Evolutionary conservation across 2,113 vertebrate species (phyloP).

Genomic region (Mohoua ochrocephala): DNA sequence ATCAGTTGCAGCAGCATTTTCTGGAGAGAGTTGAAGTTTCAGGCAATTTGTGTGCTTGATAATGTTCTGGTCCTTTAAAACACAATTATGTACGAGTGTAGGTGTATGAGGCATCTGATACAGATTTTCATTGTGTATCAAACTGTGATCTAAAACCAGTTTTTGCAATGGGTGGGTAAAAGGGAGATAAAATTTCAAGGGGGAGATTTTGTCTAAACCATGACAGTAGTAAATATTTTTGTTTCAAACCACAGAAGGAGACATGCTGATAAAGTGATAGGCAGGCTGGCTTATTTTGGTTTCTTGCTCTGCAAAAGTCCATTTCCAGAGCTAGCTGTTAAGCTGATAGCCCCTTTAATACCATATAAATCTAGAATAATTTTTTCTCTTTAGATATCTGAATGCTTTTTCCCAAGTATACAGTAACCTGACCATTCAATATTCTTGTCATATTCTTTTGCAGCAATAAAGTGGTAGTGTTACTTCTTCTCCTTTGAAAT

Average conservation of each 20-base stretch:
- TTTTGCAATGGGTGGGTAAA: background rate
- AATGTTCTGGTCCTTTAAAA: background rate
- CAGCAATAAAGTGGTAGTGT: background rate
- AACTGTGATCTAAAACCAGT: background rate
- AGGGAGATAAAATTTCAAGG: background rate
- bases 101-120: background rate
- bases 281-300: background rate
- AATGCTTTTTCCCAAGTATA: background rate
- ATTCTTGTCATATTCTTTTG: background rate
- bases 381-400: background rate
- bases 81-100: background rate
- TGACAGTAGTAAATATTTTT: background rate
- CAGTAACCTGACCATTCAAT: background rate
- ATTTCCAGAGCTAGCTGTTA: background rate
- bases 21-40: background rate
- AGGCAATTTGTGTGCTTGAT: background rate
- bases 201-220: background rate
- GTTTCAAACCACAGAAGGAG: background rate
- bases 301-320: background rate
- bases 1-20: background rate
- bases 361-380: background rate
- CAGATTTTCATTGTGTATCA: background rate
- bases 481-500: background rate
- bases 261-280: background rate
- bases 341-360: background rate